Evolutionary conservation across 2,113 vertebrate species (phyloP), one percentile per base, ranked within the genome.

Genomic region (Corythaixoides concolor): DNA sequence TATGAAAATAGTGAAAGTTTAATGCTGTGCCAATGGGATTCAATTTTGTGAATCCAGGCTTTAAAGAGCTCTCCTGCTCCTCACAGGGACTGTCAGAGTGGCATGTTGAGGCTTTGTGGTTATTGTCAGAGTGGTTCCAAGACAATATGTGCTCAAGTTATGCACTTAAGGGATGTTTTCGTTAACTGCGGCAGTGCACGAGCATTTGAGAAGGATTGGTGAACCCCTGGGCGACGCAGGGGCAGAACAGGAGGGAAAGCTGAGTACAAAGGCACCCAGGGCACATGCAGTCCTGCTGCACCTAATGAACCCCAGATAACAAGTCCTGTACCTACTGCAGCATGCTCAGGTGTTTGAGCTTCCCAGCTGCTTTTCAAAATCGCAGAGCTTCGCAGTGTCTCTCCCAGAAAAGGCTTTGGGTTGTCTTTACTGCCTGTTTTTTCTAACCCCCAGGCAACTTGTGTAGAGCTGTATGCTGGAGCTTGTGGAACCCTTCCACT

Each of bases 11-110:
- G 62, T 53, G 50, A 68, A 89, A 82, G 26, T 59, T 60, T 88
- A 94, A 85, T 73, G 77, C 49, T 35, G 19, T 68, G 66, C 53
- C 7, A 4, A n/a, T 81, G 73, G 77, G 60, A 95, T 92, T 89
- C 89, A 69, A 5, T 76, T 87, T 74, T 45, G 73, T 87, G 86
- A 92, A 96, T 87, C 77, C 47, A 62, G 80, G 73, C 77, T 92
- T 91, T 87, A 73, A 95, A 93, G 83, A 96, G 62, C 77, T 86
- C 80, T 85, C 56, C 66, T 94, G 53, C 73, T 92, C 45, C 91
- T 87, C 69, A 73, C 69, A 70, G 58, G 45, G 18, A 45, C 62
- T 79, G 66, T 88, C 77, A 66, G 74, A 76, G 59, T 12, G 49
- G 69, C 26, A 2, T 58, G 66, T 90, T 50, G 62, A 85, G 74